Conservation (phyloP, 2,113 vertebrate species). For the Climacteris rufus region DNA sequence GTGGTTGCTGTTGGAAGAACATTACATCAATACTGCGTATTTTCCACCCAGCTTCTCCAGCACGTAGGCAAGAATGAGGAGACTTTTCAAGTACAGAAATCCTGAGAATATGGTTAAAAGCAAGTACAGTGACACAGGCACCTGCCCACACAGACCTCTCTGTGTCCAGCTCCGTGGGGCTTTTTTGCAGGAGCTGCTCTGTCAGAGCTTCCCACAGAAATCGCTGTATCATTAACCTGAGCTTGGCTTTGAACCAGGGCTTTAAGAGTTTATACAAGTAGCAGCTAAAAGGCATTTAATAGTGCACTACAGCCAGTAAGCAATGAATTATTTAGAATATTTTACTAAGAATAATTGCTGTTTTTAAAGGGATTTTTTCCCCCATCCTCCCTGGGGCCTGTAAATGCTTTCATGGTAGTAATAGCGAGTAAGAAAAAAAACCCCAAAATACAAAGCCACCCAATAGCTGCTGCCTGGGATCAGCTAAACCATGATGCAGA, state of each 20-base stretch:
- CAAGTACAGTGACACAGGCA: accelerated
- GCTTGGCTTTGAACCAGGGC: conserved; percentile 29
- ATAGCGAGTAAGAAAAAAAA: neutral
- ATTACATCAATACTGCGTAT: accelerated
- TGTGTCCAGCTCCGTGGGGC: accelerated
- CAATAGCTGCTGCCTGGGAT: neutral
- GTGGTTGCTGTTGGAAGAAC: neutral
- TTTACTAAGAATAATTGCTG: conserved; percentile 62
- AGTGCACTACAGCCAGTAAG: conserved; percentile 49
- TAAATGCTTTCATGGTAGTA: neutral
- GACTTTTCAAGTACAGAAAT: neutral
- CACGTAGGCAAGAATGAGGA: accelerated
- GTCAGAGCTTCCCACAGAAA: neutral
- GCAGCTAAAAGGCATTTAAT: conserved; percentile 63
- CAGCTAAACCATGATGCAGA: neutral
- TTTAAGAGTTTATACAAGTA: conserved; percentile 26
- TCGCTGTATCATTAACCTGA: neutral
- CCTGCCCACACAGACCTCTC: neutral
- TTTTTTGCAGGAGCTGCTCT: neutral
- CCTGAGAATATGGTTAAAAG: neutral
- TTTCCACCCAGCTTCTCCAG: neutral
- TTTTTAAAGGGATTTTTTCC: neutral
- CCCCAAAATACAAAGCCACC: neutral
- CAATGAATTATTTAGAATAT: conserved; percentile 65
- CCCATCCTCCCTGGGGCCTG: conserved; percentile 5